These are phyloP conservation scores for Elephantulus edwardii DNA, from an alignment of 2,113 vertebrate species.

Conservation along the genomic window DNA sequence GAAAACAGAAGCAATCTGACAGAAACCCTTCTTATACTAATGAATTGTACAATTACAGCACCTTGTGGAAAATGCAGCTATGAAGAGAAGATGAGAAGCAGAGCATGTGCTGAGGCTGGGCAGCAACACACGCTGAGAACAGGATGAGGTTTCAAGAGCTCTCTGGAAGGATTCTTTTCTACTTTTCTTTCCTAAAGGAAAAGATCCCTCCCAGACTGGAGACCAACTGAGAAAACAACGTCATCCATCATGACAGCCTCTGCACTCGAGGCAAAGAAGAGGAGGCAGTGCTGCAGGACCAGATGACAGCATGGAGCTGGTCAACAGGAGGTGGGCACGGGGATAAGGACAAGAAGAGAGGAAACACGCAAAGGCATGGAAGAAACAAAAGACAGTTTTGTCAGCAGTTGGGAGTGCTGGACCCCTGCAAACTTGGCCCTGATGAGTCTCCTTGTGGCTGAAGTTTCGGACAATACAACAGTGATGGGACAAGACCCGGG, in stretches of 20 bases:
- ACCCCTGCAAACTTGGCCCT: neutral
- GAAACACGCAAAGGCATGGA: neutral
- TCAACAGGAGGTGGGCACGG: neutral
- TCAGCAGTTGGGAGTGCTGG: too few species aligned
- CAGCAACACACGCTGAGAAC: neutral
- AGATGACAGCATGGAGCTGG: neutral
- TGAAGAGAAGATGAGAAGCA: neutral
- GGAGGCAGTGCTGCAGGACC: neutral
- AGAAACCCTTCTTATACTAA: neutral
- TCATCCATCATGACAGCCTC: neutral
- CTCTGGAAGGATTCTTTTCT: neutral
- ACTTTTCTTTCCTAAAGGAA: neutral
- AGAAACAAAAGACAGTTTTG: neutral
- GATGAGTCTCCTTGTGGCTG: too few species aligned
- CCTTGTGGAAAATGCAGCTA: neutral
- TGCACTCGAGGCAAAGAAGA: neutral
- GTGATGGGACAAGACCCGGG: neutral
- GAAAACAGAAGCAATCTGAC: neutral
- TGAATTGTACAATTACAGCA: neutral
- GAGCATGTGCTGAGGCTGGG: rapidly evolving
- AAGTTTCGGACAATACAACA: neutral
- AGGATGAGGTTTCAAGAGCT: rapidly evolving
- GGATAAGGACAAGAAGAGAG: neutral
- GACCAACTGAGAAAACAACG: neutral
- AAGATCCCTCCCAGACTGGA: neutral